A percentile compares a stretch with the other conserved stretches of the same genome.
Conservation (phyloP, 1,140 invertebrate species). For the Drosophila asahinai region DNA sequence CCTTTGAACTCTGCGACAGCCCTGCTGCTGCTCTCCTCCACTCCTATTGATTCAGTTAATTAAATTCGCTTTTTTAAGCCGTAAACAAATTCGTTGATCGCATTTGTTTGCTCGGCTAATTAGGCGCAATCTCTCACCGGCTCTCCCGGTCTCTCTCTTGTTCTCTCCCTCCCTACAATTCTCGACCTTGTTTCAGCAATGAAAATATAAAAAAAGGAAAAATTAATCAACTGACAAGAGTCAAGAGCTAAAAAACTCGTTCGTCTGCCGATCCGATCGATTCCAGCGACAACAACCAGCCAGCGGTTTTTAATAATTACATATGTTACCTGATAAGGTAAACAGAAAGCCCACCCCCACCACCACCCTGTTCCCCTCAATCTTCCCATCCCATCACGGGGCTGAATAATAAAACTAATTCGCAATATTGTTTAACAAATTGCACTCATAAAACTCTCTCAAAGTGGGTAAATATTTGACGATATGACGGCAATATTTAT, state of each 20-base stretch:
- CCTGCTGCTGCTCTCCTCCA: neutral
- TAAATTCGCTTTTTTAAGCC: conserved; percentile 57
- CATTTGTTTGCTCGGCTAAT: conserved; percentile 54
- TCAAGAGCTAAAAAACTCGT: conserved; percentile 43
- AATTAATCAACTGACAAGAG: conserved; percentile 45
- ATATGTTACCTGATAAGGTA: conserved; percentile 54
- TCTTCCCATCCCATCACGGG: conserved; percentile 27
- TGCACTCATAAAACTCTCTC: conserved; percentile 59
- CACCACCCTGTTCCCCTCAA: neutral
- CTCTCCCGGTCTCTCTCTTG: neutral
- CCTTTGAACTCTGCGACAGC: conserved; percentile 53
- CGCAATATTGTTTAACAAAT: conserved; percentile 68
- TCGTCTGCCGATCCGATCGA: conserved; percentile 49
- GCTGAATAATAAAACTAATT: conserved; percentile 61
- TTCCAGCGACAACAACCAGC: conserved; percentile 16
- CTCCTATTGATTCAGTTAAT: conserved; percentile 72
- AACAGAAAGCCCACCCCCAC: conserved; percentile 17
- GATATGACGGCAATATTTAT: conserved; percentile 40
- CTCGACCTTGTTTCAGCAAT: conserved; percentile 35
- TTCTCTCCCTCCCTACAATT: neutral
- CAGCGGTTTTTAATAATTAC: conserved; percentile 48
- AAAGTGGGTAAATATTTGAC: conserved; percentile 50
- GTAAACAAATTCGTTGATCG: conserved; percentile 41
- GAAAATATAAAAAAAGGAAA: neutral
- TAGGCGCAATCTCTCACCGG: conserved; percentile 37